phyloP scores from a whole-genome alignment of 2,888 invertebrate genomes.

The Steromphala cineraria region DNA sequence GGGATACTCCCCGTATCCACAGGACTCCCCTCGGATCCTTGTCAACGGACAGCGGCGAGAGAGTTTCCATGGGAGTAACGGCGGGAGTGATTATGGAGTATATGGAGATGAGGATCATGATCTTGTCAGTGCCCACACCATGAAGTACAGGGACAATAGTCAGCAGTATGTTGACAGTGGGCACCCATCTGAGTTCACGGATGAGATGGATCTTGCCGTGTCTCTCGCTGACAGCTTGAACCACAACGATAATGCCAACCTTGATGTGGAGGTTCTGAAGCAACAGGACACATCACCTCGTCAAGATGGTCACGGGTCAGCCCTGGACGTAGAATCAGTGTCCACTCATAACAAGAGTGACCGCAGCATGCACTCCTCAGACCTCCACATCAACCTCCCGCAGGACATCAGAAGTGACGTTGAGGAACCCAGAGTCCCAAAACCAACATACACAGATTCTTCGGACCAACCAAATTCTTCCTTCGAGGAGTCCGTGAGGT shows the following conservation, averaged over 20 bases:
- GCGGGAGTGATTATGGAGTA: constrained; percentile 45
- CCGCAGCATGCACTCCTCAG: constrained; percentile 1
- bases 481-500: constrained; percentile 16
- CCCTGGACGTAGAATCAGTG: neutral
- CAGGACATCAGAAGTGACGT: neutral
- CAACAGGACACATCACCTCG: neutral
- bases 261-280: no score
- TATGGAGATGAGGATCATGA: constrained; percentile 53
- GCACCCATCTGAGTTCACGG: neutral
- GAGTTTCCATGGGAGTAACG: neutral
- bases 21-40: neutral
- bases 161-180: neutral
- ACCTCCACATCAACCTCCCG: neutral
- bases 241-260: constrained; percentile 16
- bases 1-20: neutral
- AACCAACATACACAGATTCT: neutral
- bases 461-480: constrained; percentile 8
- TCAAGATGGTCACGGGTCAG: neutral
- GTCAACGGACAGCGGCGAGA: neutral
- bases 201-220: constrained; percentile 43
- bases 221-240: constrained; percentile 47
- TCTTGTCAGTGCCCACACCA: neutral
- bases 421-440: neutral
- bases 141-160: neutral
- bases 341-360: neutral